These are phyloP conservation scores for Chrysina gloriosa DNA, from an alignment of 2,888 invertebrate species.

Conservation along the genomic window DNA sequence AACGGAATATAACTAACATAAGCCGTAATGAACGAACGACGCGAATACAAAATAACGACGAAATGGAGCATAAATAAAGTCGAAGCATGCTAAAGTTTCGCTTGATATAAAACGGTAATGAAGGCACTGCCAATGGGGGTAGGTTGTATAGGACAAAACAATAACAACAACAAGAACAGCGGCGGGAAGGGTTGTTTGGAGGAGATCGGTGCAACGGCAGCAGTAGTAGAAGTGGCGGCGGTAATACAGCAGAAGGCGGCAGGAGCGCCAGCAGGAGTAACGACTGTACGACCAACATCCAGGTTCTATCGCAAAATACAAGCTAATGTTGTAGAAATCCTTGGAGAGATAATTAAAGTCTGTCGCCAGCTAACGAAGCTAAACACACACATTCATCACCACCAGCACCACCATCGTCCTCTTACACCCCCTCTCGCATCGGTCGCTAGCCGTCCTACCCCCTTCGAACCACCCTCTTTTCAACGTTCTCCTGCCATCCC, in stretches of 20 bases:
- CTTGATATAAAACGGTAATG: conserved; percentile 55
- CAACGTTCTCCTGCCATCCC: conserved; percentile 49
- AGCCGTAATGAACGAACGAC: conserved; percentile 44
- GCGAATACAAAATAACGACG: conserved; percentile 48
- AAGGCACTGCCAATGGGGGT: conserved; percentile 46
- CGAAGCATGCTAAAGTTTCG: conserved; percentile 50
- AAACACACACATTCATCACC: conserved; percentile 62
- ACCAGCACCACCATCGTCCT: conserved; percentile 44
- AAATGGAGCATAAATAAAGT: conserved; percentile 50
- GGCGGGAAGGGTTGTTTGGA: conserved; percentile 40
- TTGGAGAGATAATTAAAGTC: conserved; percentile 65
- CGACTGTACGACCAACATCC: conserved; percentile 34
- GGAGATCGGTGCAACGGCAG: conserved; percentile 15
- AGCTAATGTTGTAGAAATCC: conserved; percentile 59
- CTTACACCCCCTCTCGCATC: conserved; percentile 34
- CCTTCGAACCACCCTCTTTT: conserved; percentile 43
- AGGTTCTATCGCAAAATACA: conserved; percentile 53
- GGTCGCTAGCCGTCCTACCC: too few relatives aligned
- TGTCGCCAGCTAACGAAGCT: conserved; percentile 64
- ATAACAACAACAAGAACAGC: conserved; percentile 20
- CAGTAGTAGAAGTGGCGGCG: conserved; percentile 10
- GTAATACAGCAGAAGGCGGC: not conserved
- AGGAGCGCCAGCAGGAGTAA: conserved; percentile 17
- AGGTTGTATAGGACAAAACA: not conserved
- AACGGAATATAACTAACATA: conserved; percentile 44